A percentile compares a stretch with the other conserved stretches of the same genome.
These are phyloP conservation scores for Aphelenchoides bicaudatus DNA, from an alignment of 2,888 invertebrate species.

Conservation along the genomic window DNA sequence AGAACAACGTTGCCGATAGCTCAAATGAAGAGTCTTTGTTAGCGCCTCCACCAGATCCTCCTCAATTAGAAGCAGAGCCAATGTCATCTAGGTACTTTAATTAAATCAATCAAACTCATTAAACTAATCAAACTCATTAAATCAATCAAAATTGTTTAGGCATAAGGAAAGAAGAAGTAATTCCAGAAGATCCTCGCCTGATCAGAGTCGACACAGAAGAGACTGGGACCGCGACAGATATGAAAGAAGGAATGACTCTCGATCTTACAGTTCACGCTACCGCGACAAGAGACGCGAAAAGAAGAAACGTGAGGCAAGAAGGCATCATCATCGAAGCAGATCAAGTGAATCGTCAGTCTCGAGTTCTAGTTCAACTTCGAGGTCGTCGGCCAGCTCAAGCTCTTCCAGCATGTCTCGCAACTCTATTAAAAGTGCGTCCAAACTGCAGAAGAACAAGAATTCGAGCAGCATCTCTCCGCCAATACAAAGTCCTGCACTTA, in stretches of 20 bases:
- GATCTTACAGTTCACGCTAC: slow-evolving; percentile 4
- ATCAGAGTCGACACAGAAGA: neutral
- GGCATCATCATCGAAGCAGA: slow-evolving; percentile 14
- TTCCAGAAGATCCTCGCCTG: slow-evolving; percentile 1
- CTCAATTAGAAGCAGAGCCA: neutral
- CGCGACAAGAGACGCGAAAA: slow-evolving; percentile 6
- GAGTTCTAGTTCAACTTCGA: slow-evolving; percentile 8
- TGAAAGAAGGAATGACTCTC: neutral
- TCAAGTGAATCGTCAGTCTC: neutral
- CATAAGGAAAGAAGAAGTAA: slow-evolving; percentile 4
- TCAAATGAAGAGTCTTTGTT: neutral
- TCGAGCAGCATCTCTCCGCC: neutral
- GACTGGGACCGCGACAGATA: neutral
- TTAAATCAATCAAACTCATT: too few species aligned
- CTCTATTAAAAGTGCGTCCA: neutral
- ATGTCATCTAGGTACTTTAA: slow-evolving; percentile 8
- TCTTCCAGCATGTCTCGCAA: neutral
- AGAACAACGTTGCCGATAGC: neutral
- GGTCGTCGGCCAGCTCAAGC: neutral
- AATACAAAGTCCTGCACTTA: neutral
- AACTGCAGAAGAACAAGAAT: neutral
- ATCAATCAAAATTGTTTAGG: too few species aligned
- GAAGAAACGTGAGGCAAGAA: too few species aligned
- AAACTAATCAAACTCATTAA: too few species aligned
- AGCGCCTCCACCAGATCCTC: slow-evolving; percentile 18